Conservation (phyloP, 2,113 vertebrate genomes). For the Danionella cerebrum region DNA sequence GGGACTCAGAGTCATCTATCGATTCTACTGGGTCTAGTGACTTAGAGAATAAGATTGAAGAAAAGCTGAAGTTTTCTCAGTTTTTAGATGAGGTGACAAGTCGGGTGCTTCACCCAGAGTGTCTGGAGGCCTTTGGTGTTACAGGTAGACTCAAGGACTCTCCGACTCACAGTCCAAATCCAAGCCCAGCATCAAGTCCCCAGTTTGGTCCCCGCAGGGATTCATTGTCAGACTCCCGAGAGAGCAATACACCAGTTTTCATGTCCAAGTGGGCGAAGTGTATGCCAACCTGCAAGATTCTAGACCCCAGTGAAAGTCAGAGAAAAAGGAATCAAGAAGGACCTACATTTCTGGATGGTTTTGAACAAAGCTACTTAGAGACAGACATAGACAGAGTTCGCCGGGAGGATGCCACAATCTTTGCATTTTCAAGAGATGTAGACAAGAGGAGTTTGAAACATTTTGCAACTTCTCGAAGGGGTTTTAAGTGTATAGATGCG, state of each 20-base stretch:
- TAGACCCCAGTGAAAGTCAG: slow-evolving; percentile 49
- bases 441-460: slow-evolving; percentile 15
- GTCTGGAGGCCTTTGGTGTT: slow-evolving; percentile 54
- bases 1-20: slow-evolving; percentile 31
- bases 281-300: slow-evolving; percentile 51
- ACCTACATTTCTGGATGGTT: not conserved
- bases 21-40: slow-evolving; percentile 48
- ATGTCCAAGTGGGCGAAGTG: slow-evolving; percentile 50
- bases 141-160: slow-evolving; percentile 37
- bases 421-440: slow-evolving; percentile 39
- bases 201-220: slow-evolving; percentile 42
- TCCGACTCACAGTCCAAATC: not conserved
- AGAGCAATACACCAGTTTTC: slow-evolving; percentile 13
- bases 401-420: slow-evolving; percentile 53
- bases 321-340: slow-evolving; percentile 40
- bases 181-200: not conserved
- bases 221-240: slow-evolving; percentile 42
- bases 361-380: slow-evolving; percentile 61
- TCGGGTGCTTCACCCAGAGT: slow-evolving; percentile 71
- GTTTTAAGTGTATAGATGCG: not conserved
- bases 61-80: slow-evolving; percentile 80
- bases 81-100: slow-evolving; percentile 84
- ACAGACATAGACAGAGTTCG: slow-evolving; percentile 67
- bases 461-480: not conserved
- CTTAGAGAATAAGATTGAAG: slow-evolving; percentile 57